phyloP scores from a whole-genome alignment of 1,140 invertebrate species.

The Trichonephila inaurata region DNA sequence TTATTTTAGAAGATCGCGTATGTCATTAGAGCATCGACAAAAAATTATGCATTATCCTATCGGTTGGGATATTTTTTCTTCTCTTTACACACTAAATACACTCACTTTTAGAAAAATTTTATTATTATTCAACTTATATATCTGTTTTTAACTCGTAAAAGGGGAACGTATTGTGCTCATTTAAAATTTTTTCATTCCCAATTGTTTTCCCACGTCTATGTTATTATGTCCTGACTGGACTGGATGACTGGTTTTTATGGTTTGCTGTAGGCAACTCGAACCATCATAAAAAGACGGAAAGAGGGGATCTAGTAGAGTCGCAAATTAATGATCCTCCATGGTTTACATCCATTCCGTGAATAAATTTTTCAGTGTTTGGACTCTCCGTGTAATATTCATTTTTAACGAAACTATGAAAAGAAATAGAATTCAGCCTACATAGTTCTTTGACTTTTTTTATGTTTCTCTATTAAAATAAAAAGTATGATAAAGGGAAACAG shows the following conservation, averaged over 20 bases:
- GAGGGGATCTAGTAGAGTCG: neutral
- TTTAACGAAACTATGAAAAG: constrained; percentile 5
- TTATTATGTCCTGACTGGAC: constrained; percentile 15
- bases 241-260: neutral
- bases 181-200: constrained; percentile 60
- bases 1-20: neutral
- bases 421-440: neutral
- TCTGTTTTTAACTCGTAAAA: constrained; percentile 63
- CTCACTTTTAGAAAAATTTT: neutral
- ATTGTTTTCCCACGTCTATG: constrained; percentile 43
- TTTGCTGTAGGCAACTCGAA: neutral
- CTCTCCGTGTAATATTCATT: neutral
- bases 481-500: neutral
- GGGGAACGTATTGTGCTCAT: constrained; percentile 41
- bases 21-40: constrained; percentile 51
- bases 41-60: constrained; percentile 57
- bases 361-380: constrained; percentile 10
- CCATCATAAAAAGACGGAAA: neutral
- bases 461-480: neutral
- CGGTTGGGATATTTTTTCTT: constrained; percentile 23
- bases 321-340: constrained; percentile 16
- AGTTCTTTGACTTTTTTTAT: neutral
- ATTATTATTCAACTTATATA: constrained; percentile 50
- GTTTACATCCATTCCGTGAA: neutral
- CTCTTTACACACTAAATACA: constrained; percentile 16